Evolutionary conservation across 2,888 invertebrate species (phyloP), one percentile per base, ranked within the genome.

Genomic region (Brenthis ino): DNA sequence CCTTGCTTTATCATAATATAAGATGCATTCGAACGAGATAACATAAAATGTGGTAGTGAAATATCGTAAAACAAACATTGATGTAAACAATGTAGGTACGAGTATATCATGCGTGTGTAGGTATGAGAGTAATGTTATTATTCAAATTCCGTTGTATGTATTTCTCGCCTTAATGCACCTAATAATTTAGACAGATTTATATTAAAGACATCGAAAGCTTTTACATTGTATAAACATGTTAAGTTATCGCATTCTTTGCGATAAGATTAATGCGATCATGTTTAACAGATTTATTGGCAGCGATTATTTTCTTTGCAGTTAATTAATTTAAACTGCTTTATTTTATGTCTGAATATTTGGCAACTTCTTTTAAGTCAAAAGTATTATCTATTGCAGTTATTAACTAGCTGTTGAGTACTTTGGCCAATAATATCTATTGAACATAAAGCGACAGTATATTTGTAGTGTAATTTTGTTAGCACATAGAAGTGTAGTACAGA

Each of bases 391-490:
- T 8, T 43, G 11, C 37, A 43, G 11, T 11, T 11, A 8, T 43
- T 11, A 43, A 43, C 37, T 43, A 11, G 8, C 8, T 8, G 37
- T 8, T 43, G 37, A 43, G 37, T 43, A 28, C 55, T 13, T 13
- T 24, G 12, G 24, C 43, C 64, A 56, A 61, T 54, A 56, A 20
- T 55, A 68, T 75, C 72, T 72, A 72, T 71, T 71, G 67, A 75
- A 67, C 76, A 77, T 65, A 50, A 57, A 48, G 67, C 51, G 67
- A 70, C 68, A 55, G 65, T 68, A 64, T 72, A 72, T 65, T 69
- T 57, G 67, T 70, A 75, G 82, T 84, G 77, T 83, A 83, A 77
- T 84, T 65, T 72, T 82, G 89, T 89, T 89, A 89, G 89, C 77
- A 89, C 88, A 87, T 86, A 69, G 37, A 66, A 79, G 78, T 77